phyloP scores from a whole-genome alignment of 1,140 invertebrate genomes.

The Drosophila asahinai region DNA sequence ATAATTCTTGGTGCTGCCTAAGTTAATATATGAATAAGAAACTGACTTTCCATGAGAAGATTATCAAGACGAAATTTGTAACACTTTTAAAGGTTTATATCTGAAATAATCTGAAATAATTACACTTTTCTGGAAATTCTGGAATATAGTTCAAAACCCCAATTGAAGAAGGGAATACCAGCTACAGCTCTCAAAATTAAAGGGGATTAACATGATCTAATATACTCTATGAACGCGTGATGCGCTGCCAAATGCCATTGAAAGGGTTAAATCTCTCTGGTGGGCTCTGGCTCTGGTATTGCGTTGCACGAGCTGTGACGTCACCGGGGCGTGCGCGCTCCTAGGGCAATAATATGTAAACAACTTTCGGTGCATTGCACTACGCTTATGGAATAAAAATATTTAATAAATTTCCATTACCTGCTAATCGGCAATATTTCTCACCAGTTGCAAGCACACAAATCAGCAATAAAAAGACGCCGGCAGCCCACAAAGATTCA shows the following conservation, averaged over 20 bases:
- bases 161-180: too few relatives aligned
- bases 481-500: slow-evolving; percentile 1
- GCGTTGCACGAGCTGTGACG: slow-evolving; percentile 54
- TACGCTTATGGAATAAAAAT: slow-evolving; percentile 11
- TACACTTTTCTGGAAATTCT: too few relatives aligned
- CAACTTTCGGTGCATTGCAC: slow-evolving; percentile 35
- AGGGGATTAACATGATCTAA: neutral
- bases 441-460: slow-evolving; percentile 6
- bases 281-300: neutral
- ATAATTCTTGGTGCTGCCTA: too few relatives aligned
- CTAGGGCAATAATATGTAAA: slow-evolving; percentile 34
- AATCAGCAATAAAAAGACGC: slow-evolving; percentile 16
- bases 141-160: too few relatives aligned
- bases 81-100: too few relatives aligned
- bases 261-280: slow-evolving; percentile 17
- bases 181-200: neutral
- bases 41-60: too few relatives aligned
- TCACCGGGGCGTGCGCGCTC: slow-evolving; percentile 52
- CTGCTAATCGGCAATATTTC: slow-evolving; percentile 15
- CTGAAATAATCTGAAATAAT: too few relatives aligned
- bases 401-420: slow-evolving; percentile 41
- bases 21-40: too few relatives aligned
- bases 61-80: neutral
- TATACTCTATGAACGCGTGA: neutral
- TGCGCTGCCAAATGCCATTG: slow-evolving; percentile 39